Percentiles rank a stretch among this genome's conserved stretches.
Evolutionary conservation across 2,113 vertebrate genomes (phyloP).

Genomic region (Barbus barbus): DNA sequence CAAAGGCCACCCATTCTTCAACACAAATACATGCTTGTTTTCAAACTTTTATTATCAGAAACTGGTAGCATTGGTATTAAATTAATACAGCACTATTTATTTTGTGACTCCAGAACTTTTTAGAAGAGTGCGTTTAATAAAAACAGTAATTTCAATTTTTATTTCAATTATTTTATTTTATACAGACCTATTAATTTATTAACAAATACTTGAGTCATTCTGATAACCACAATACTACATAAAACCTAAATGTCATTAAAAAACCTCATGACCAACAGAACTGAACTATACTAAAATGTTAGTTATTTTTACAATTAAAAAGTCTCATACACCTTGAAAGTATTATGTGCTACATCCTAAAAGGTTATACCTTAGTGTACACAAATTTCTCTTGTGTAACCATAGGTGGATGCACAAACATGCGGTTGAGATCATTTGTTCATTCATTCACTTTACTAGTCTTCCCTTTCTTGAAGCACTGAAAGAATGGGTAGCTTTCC

Average conservation of each 20-base stretch:
- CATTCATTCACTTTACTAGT: background rate
- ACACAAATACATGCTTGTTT: background rate
- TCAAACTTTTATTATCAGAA: background rate
- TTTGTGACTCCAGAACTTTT: background rate
- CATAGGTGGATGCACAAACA: too few species aligned
- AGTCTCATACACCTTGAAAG: background rate
- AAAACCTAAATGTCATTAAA: too few species aligned
- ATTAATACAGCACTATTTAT: background rate
- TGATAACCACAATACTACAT: too few species aligned
- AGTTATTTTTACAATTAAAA: background rate
- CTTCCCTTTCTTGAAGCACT: constrained; percentile 38
- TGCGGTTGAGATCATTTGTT: background rate
- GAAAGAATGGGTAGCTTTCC: constrained; percentile 37
- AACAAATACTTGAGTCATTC: too few species aligned
- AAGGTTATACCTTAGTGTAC: background rate
- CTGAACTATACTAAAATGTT: background rate
- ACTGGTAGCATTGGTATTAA: background rate
- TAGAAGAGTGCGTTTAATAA: background rate
- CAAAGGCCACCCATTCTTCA: background rate
- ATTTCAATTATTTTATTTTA: background rate
- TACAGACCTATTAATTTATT: too few species aligned
- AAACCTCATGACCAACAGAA: background rate
- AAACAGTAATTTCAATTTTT: too few species aligned
- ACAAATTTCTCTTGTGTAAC: background rate
- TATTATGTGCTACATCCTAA: background rate